Base-by-base conservation (phyloP, 2,888 invertebrate species). In the Lithophane ornitopus region DNA sequence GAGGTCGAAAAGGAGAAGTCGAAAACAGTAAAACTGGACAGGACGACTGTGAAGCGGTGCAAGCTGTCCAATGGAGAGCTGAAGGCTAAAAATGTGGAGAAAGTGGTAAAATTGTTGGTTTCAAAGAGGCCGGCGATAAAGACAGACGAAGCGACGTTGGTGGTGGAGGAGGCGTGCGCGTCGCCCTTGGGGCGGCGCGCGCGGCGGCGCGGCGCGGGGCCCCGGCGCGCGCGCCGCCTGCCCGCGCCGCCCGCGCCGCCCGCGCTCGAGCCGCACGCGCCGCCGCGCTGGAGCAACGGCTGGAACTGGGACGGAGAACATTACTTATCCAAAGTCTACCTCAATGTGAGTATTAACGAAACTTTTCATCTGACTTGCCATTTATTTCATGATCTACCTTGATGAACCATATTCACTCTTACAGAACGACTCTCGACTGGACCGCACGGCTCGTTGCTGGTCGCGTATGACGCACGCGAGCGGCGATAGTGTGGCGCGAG, bases 251-350 rank as follows among this genome's bases (percentile, higher is more conserved):
- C 89, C 41, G 76, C 89, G 49, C 87, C 85, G 8, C 79, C 89
- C 11, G 70, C 78, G 19, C 79, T 76, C 44, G 91, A 92, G 68
- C 93, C 92, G 19, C 90, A 93, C 54, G 88, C 92, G 39, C 91
- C 93, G 26, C 96, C 96, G 22, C 91, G 95, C 84, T 99, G 98
- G 98, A 98, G 98, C 91, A 99, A 99, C 92, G 99, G 99, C 46
- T 99, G 99, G 99, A 97, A 97, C 83, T 99, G 99, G 98, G 98
- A 98, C 91, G 99, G 99, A 67, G 98, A 98, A 86, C 97, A 98
- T 52, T 98, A 98, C 92, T 97, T 98, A 91, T 98, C 98, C 85
- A 98, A 98, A 97, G 98, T 99, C 89, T 99, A 98, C 96, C 97
- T 99, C 90, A 98, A 98, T 96, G 99, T 99, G 95, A 98, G 98